Base-by-base conservation (phyloP, 2,113 vertebrate species). In the Prolemur simus region DNA sequence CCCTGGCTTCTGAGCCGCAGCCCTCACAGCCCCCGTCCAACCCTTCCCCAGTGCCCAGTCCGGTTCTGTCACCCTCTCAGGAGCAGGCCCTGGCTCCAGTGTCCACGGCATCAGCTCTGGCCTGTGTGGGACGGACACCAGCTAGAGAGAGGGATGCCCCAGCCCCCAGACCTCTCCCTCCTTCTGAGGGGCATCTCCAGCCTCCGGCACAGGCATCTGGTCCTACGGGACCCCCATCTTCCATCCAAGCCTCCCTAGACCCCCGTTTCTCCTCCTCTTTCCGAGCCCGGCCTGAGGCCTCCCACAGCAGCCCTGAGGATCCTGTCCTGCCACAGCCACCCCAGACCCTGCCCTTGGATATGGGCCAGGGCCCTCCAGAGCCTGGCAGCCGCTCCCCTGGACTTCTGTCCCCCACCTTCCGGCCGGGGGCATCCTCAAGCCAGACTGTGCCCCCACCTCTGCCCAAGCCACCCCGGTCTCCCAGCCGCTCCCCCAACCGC, bases 351-450 rank as follows among this genome's bases (percentile, higher is more conserved):
- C 93, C 98, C 64, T 95, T 96, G 71, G 97, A 97, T 89, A n/a
- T 60, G 23, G 68, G 87, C 29, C 80, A 96, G 66, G 63, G 97
- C 21, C 85, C 82, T 84, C 54, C 95, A 37, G 98, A 98, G 32
- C 58, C 96, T 80, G 87, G 95, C 27, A 88, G 93, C 45, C 97
- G 86, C 37, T 98, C 98, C 39, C 97, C 97, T n/a, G 96, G 97
- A 71, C 98, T 98, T 97, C 97, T 99, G n/a, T 98, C 99, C 60
- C 98, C 99, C 81, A 98, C 99, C 20, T 99, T 99, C 64, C 98
- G 99, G 39, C 97, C 98, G 13, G 96, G 98, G 7, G 78, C 89
- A 8, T 76, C 97, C 96, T 94, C 78, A 25, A 45, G 56, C 68
- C 96, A 97, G 84, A 94, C 90, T 0, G 56, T 96, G n/a, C 97